A percentile compares a stretch with the other conserved stretches of the same genome.
Evolutionary conservation across 2,888 invertebrate species (phyloP).

Genomic region (Hymenopus coronatus): DNA sequence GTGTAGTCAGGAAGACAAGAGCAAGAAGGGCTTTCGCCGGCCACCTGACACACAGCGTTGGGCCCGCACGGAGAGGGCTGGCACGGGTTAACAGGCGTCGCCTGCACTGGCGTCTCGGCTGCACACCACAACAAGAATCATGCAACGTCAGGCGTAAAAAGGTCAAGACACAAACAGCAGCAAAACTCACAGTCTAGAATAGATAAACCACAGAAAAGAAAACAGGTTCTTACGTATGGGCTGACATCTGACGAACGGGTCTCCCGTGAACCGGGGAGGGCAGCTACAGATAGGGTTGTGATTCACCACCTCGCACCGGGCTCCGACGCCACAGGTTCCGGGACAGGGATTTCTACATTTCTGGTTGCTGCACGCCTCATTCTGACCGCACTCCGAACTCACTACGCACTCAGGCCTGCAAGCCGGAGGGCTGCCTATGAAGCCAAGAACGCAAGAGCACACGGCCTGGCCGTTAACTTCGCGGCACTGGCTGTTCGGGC

Average conservation of each 20-base stretch:
- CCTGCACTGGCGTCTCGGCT: conserved; percentile 19
- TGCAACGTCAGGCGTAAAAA: neutral
- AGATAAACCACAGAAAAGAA: neutral
- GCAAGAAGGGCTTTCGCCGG: conserved; percentile 42
- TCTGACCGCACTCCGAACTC: conserved; percentile 52
- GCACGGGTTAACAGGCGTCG: conserved; percentile 39
- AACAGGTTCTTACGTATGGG: conserved; percentile 48
- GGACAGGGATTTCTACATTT: conserved; percentile 55
- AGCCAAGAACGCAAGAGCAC: conserved; percentile 51
- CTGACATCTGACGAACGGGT: conserved; percentile 68
- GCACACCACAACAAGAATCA: neutral
- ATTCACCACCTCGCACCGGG: conserved; percentile 69
- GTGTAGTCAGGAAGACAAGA: conserved; percentile 43
- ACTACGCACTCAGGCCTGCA: conserved; percentile 54
- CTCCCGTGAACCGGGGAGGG: conserved; percentile 64
- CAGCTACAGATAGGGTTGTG: conserved; percentile 78
- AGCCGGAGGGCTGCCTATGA: conserved; percentile 51
- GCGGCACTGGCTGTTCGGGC: conserved; percentile 52
- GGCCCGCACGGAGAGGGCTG: conserved; percentile 42
- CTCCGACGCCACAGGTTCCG: conserved; percentile 59
- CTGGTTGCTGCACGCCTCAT: conserved; percentile 54
- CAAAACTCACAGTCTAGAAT: neutral
- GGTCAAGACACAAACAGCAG: neutral
- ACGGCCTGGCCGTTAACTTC: conserved; percentile 50
- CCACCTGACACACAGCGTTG: conserved; percentile 42